Conservation (phyloP, 2,888 invertebrate genomes). For the Drosophila mimetica region DNA sequence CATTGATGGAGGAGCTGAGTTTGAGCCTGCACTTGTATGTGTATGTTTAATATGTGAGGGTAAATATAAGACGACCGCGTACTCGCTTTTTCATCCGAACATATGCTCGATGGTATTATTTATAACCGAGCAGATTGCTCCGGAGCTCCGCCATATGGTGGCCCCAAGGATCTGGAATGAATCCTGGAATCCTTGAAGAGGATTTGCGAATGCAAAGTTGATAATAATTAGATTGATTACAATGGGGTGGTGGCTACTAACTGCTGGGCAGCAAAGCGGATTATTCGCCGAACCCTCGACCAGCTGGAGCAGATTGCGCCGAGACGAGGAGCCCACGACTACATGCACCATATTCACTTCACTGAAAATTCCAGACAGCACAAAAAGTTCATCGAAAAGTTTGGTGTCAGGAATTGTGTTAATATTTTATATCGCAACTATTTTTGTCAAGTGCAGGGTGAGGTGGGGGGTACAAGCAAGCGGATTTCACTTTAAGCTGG, state of each 20-base stretch:
- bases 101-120: slow-evolving; percentile 36
- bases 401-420: slow-evolving; percentile 22
- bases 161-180: neutral
- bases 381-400: slow-evolving; percentile 13
- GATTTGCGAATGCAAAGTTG: slow-evolving; percentile 31
- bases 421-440: slow-evolving; percentile 13
- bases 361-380: slow-evolving; percentile 2
- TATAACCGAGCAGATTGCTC: slow-evolving; percentile 17
- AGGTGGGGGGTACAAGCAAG: too few species aligned
- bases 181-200: neutral
- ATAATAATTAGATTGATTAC: slow-evolving; percentile 40
- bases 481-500: neutral
- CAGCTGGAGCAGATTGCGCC: neutral
- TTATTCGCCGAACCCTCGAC: slow-evolving; percentile 4
- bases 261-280: neutral
- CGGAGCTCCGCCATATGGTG: slow-evolving; percentile 23
- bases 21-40: slow-evolving; percentile 7
- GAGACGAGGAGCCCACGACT: slow-evolving; percentile 5
- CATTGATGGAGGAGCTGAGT: slow-evolving; percentile 32
- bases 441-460: neutral
- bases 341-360: slow-evolving; percentile 19
- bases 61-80: slow-evolving; percentile 2
- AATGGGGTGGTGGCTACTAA: neutral
- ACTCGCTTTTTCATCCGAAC: slow-evolving; percentile 1
- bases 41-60: neutral